Evolutionary conservation across 2,797 vertebrate genomes (phyloP).

Genomic region (Pantherophis vulpinus): DNA sequence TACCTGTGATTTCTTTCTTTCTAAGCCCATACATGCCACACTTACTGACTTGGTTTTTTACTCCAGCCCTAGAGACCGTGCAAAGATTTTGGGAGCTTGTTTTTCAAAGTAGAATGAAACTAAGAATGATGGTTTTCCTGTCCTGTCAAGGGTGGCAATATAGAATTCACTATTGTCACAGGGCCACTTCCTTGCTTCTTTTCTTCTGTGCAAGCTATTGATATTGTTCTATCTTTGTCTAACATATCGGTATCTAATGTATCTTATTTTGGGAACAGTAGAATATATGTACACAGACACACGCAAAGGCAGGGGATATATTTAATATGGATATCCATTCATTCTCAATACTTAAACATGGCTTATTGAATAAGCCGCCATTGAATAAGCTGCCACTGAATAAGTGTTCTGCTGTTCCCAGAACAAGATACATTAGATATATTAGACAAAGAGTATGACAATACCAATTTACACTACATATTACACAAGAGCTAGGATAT

Average conservation of each 20-base stretch:
- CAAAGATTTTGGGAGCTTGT: background rate
- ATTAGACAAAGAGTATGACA: background rate
- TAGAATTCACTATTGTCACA: background rate
- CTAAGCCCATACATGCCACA: background rate
- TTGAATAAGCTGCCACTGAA: background rate
- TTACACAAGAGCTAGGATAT: background rate
- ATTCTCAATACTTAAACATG: background rate
- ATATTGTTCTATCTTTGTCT: background rate
- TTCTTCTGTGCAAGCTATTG: background rate
- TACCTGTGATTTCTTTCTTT: background rate
- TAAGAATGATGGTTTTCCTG: background rate
- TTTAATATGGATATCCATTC: background rate
- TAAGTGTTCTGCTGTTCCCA: background rate
- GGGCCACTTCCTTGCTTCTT: rapidly evolving
- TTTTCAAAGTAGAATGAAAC: background rate
- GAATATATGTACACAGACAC: background rate
- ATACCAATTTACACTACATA: background rate
- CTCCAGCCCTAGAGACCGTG: background rate
- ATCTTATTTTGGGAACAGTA: background rate
- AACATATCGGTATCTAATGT: background rate
- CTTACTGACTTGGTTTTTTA: background rate
- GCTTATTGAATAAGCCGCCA: background rate
- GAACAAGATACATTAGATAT: background rate
- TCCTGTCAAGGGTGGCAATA: background rate
- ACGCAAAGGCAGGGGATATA: background rate